Evolutionary conservation across 2,888 invertebrate species (phyloP), one percentile per base, ranked within the genome.

Genomic region (Nephrotoma flavescens): DNA sequence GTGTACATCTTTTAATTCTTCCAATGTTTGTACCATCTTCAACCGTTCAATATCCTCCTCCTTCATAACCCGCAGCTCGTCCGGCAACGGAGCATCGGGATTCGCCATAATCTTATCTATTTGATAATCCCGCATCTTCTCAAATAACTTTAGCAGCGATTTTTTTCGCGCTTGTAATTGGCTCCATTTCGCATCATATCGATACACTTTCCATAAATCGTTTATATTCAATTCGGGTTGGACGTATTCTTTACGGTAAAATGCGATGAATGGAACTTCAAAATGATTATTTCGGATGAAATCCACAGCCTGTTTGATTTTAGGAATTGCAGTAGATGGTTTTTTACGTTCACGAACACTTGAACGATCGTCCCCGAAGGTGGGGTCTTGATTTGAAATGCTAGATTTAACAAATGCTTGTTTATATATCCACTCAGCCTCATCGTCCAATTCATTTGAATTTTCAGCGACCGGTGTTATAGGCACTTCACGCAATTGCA

Each of bases 231-330:
- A 92, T 89, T 99, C 98, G 0, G 98, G 98, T 89, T 97, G 96
- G 0, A 99, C 97, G 89, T 98, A 98, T 91, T 99, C 99, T 91
- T 99, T 99, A 42, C 99, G 94, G 91, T 99, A 99, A 92, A 98
- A 99, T 0, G 98, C 98, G 89, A 99, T 99, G 91, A 99, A 99
- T 0, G 99, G 99, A 83, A 99, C 98, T 92, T 99, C 99, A 88
- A 98, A 93, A 86, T 97, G 96, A 90, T 98, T 97, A 91, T 98
- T 98, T 71, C 99, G 93, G 95, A 99, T 98, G 90, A 98, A 98
- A 90, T 98, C 97, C 41, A 99, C 92, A 0, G 98, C 97, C 91
- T 98, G 97, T 85, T 96, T 95, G 86, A 99, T 99, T 92, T 98
- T 98, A n/a, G 94, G 94, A 31, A 97, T 93, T 0, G 96, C 95